phyloP scores from a whole-genome alignment of 30 jellyfish, hydroid and myxozoan species.

The Aurelia coerulea region DNA sequence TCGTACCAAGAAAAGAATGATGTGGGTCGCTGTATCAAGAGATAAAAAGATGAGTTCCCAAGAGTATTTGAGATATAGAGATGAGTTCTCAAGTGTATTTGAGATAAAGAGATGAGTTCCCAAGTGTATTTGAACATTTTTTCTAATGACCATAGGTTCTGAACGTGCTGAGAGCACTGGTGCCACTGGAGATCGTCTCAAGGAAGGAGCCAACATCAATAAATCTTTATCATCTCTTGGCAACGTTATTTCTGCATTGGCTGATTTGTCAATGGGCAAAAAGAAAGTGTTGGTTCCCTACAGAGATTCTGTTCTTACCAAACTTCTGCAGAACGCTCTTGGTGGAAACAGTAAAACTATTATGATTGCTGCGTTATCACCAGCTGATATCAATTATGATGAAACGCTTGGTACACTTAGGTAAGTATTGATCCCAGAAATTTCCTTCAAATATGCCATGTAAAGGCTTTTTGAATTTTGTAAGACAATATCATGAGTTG shows the following conservation, averaged over 20 bases:
- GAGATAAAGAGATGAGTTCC: too few species aligned
- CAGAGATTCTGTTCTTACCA: constrained; percentile 99
- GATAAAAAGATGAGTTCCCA: too few species aligned
- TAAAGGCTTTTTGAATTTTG: too few species aligned
- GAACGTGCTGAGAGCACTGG: constrained; percentile 99
- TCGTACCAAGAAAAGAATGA: too few species aligned
- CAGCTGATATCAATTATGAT: constrained; percentile 97
- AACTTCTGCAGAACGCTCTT: constrained; percentile 93
- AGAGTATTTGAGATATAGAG: too few species aligned
- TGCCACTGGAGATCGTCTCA: constrained; percentile 99
- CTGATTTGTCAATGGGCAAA: constrained; percentile 97
- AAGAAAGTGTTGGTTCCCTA: constrained; percentile 97
- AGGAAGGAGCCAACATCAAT: constrained; percentile 98
- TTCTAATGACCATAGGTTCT: constrained; percentile 56
- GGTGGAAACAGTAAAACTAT: constrained; percentile 99
- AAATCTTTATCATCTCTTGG: constrained; percentile 95
- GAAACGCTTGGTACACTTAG: constrained; percentile 95
- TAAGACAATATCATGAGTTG: too few species aligned
- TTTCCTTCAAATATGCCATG: background rate
- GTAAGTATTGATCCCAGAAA: constrained; percentile 33
- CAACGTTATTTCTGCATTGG: constrained; percentile 96
- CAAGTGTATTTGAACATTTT: too few species aligned
- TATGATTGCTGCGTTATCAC: constrained; percentile 98
- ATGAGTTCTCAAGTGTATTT: too few species aligned
- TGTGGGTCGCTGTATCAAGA: too few species aligned